Conservation (phyloP, 2,797 vertebrate genomes). For the Philypnodon macrostomus region DNA sequence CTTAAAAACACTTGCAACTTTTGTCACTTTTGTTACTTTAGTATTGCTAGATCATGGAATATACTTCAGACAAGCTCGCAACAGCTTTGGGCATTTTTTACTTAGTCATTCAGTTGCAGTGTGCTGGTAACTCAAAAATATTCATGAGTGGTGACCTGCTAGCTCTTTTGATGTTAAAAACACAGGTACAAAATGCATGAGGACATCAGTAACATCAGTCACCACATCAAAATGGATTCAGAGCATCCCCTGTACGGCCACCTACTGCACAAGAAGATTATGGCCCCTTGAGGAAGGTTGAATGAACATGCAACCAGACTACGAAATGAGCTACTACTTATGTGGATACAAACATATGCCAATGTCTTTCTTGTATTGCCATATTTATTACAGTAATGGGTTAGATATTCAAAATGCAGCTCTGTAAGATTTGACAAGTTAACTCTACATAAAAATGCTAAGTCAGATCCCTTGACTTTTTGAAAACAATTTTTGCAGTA, state of each 20-base stretch:
- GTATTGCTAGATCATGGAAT: conserved; percentile 4
- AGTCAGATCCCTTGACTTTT: too few relatives aligned
- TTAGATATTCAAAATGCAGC: too few relatives aligned
- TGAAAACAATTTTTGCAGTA: too few relatives aligned
- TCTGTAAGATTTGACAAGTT: too few relatives aligned
- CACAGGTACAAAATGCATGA: conserved; percentile 27
- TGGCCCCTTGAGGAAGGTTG: not conserved
- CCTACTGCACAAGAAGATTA: conserved; percentile 9
- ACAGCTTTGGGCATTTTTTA: conserved; percentile 22
- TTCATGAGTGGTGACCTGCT: conserved; percentile 33
- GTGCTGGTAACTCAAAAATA: conserved; percentile 11
- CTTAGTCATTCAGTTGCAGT: conserved; percentile 34
- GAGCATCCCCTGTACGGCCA: conserved; percentile 33
- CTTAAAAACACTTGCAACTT: too few relatives aligned
- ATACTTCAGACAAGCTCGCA: not conserved
- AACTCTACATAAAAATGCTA: too few relatives aligned
- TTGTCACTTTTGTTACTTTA: conserved; percentile 8
- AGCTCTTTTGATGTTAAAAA: conserved; percentile 42
- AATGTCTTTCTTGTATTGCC: too few relatives aligned
- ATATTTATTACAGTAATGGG: too few relatives aligned
- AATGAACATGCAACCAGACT: not conserved
- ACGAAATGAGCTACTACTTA: not conserved
- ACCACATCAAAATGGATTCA: conserved; percentile 42
- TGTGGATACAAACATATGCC: too few relatives aligned
- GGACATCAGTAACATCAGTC: conserved; percentile 42